Conservation (phyloP, 2,888 invertebrate genomes). For the Drosophila neotestacea region DNA sequence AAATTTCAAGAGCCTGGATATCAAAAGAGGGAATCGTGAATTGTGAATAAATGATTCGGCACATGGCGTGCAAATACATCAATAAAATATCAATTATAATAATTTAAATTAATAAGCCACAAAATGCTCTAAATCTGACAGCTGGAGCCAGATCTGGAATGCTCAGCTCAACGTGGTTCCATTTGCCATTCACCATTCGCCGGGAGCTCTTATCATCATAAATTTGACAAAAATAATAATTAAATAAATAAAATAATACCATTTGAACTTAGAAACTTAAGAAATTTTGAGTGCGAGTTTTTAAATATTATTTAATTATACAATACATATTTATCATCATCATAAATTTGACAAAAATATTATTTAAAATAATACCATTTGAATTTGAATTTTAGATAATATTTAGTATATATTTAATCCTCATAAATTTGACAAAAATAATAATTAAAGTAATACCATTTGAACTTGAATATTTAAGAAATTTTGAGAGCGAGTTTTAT, state of each 20-base stretch:
- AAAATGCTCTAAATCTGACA: constrained; percentile 58
- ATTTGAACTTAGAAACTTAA: neutral
- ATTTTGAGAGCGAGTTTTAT: neutral
- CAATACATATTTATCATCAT: no score
- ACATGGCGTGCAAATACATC: constrained; percentile 47
- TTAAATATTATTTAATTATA: no score
- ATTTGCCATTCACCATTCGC: neutral
- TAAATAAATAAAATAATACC: no score
- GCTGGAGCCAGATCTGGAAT: constrained; percentile 34
- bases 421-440: no score
- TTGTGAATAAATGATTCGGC: constrained; percentile 24
- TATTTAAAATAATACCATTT: no score
- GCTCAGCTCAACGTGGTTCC: neutral
- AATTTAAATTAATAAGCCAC: constrained; percentile 70
- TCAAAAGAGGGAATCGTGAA: neutral
- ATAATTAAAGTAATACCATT: no score
- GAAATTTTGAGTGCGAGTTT: no score
- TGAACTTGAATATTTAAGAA: neutral
- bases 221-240: no score
- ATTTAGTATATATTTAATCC: neutral
- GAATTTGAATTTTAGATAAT: neutral
- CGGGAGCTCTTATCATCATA: constrained; percentile 6
- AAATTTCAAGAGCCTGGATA: constrained; percentile 18
- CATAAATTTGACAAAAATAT: no score
- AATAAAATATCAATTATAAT: constrained; percentile 70